phyloP scores from a whole-genome alignment of 2,888 invertebrate species.

The Sminthurides aquaticus region DNA sequence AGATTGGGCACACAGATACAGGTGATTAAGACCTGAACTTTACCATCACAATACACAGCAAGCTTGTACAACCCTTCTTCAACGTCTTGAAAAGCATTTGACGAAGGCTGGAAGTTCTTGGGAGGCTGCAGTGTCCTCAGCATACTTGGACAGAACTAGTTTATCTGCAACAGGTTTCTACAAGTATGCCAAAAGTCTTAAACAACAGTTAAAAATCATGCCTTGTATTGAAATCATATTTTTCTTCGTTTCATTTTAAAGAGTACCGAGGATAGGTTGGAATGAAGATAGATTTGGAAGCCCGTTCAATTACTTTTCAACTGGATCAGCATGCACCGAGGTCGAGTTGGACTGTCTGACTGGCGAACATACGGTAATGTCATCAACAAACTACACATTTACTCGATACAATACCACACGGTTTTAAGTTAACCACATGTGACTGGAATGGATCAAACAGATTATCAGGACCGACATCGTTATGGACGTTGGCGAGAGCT shows the following conservation, averaged over 20 bases:
- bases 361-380: slow-evolving; percentile 67
- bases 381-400: neutral
- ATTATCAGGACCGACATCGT: slow-evolving; percentile 83
- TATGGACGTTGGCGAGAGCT: slow-evolving; percentile 90
- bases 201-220: neutral
- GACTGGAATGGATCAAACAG: slow-evolving; percentile 35
- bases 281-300: slow-evolving; percentile 27
- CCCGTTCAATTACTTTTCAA: slow-evolving; percentile 72
- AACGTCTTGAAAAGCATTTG: slow-evolving; percentile 67
- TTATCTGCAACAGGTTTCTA: slow-evolving; percentile 79
- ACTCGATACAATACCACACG: no score
- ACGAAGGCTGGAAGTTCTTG: slow-evolving; percentile 69
- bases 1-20: neutral
- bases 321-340: slow-evolving; percentile 75
- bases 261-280: slow-evolving; percentile 37
- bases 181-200: slow-evolving; percentile 44
- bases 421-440: neutral
- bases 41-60: no score
- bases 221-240: neutral
- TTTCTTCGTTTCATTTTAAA: slow-evolving; percentile 6
- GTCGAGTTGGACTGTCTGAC: slow-evolving; percentile 92
- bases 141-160: slow-evolving; percentile 68
- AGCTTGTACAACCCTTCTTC: slow-evolving; percentile 67
- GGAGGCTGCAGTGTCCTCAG: slow-evolving; percentile 72
- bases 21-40: no score